phyloP scores from a whole-genome alignment of 2,113 vertebrate species.

The Maccullochella peelii region DNA sequence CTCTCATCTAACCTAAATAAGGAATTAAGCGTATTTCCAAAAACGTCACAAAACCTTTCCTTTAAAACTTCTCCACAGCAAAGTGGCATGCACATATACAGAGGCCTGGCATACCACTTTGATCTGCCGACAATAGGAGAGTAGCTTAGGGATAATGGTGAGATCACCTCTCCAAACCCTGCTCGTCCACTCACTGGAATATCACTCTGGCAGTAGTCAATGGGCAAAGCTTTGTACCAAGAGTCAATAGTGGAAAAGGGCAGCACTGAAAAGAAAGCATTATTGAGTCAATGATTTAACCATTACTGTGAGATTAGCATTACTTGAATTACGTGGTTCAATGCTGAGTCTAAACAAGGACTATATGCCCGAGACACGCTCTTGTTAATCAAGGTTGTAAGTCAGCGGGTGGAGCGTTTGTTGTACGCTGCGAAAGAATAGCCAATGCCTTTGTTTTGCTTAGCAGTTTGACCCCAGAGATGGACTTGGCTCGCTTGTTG shows the following conservation, averaged over 20 bases:
- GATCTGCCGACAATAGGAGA: slow-evolving; percentile 69
- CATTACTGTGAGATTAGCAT: slow-evolving; percentile 60
- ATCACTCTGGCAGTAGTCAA: slow-evolving; percentile 56
- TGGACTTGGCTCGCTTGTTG: slow-evolving; percentile 57
- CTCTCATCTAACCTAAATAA: neutral
- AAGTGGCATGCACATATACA: slow-evolving; percentile 37
- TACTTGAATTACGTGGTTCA: slow-evolving; percentile 26
- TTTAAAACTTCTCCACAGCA: slow-evolving; percentile 32
- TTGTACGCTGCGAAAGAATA: slow-evolving; percentile 35
- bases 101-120: slow-evolving; percentile 63
- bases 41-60: neutral
- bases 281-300: slow-evolving; percentile 42
- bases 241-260: slow-evolving; percentile 63
- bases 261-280: slow-evolving; percentile 60
- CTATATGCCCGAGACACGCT: neutral
- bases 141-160: slow-evolving; percentile 65
- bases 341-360: slow-evolving; percentile 20
- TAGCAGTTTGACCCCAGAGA: slow-evolving; percentile 72
- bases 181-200: slow-evolving; percentile 58
- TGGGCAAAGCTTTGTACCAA: slow-evolving; percentile 51
- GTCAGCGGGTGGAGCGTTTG: slow-evolving; percentile 38
- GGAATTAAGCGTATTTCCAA: neutral
- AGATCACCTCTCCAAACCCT: slow-evolving; percentile 65
- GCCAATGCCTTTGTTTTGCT: slow-evolving; percentile 70
- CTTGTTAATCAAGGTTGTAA: slow-evolving; percentile 30